Conservation (phyloP, 2,888 invertebrate genomes). For the Ctena decussata region DNA sequence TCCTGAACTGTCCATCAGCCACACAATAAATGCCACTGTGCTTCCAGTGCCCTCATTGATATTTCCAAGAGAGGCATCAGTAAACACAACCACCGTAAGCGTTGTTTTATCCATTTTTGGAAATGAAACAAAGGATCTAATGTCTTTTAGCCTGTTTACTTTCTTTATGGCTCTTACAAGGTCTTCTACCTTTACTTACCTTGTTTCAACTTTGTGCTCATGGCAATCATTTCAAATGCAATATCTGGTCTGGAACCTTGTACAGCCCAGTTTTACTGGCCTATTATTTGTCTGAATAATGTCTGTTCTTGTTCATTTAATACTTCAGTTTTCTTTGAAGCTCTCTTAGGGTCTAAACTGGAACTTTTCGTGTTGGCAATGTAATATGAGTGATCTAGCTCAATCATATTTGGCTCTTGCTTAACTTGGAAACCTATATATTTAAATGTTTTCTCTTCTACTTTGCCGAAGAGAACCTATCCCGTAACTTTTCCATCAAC, state of each 20-base stretch:
- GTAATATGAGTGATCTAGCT: not conserved
- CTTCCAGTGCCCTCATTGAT: constrained; percentile 15
- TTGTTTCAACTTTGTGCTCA: constrained; percentile 52
- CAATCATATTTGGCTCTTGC: not conserved
- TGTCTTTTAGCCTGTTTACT: constrained; percentile 39
- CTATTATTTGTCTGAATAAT: constrained; percentile 29
- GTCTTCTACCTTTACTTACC: constrained; percentile 41
- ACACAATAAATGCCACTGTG: constrained; percentile 27
- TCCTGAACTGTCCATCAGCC: constrained; percentile 34
- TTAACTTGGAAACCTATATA: constrained; percentile 30
- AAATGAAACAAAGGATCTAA: constrained; percentile 28
- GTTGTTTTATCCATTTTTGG: constrained; percentile 13
- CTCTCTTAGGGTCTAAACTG: constrained; percentile 16
- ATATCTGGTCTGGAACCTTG: constrained; percentile 42
- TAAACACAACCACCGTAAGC: constrained; percentile 5
- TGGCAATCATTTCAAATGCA: constrained; percentile 48
- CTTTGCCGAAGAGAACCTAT: constrained; percentile 41
- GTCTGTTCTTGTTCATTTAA: constrained; percentile 16
- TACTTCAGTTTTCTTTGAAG: constrained; percentile 13
- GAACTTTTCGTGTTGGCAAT: not conserved
- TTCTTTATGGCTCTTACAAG: constrained; percentile 21
- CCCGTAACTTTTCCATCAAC: constrained; percentile 33
- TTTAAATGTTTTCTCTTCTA: constrained; percentile 34
- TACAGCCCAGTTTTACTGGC: constrained; percentile 47
- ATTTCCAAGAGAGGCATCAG: constrained; percentile 21